Percentiles rank a stretch among this genome's conserved stretches.
Conservation (phyloP, 2,797 vertebrate species). For the Paguma larvata region DNA sequence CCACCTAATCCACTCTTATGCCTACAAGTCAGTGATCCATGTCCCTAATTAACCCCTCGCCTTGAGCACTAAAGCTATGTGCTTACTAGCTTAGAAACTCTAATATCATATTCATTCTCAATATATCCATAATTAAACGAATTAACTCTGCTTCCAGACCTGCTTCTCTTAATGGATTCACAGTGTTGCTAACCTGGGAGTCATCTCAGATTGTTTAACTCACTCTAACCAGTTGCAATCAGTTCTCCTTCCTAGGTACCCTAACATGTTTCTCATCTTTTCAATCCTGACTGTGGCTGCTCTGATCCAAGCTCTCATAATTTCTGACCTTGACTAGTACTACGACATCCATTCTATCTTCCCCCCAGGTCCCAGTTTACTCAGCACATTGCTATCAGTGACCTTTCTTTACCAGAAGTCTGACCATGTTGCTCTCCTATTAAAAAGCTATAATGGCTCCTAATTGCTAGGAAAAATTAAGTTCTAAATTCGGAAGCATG, state of each 20-base stretch:
- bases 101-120: not conserved
- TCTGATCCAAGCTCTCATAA: not conserved
- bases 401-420: slow-evolving; percentile 1
- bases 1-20: not conserved
- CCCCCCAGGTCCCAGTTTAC: not conserved
- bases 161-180: not conserved
- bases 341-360: not conserved
- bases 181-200: not conserved
- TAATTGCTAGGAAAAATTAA: slow-evolving; percentile 30
- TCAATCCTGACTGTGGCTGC: not conserved
- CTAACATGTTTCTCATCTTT: not conserved
- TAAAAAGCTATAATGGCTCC: not conserved
- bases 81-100: not conserved
- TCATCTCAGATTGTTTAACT: not conserved
- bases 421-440: not conserved
- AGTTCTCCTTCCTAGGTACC: not conserved
- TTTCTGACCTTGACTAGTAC: not conserved
- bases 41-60: not conserved
- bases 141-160: not conserved
- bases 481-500: not conserved
- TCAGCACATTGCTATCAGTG: not conserved
- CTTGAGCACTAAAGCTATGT: not conserved
- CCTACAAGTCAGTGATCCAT: not conserved
- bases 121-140: not conserved
- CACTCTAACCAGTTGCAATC: not conserved